Evolutionary conservation across 2,113 vertebrate species (phyloP).

Genomic region (Suricata suricatta): DNA sequence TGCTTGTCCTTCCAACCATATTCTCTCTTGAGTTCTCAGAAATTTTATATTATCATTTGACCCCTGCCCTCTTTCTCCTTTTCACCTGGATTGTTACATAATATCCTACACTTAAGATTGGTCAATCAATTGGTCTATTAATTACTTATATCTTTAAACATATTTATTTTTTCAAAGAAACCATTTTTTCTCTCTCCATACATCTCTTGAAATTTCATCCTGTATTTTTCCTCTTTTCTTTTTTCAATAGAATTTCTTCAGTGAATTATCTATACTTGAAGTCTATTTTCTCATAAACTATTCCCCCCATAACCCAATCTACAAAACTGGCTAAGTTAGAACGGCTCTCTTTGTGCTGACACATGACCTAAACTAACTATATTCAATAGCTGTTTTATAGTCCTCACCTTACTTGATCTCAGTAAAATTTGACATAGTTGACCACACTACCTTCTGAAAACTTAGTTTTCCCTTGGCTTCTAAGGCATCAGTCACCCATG

Average conservation of each 20-base stretch:
- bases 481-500: neutral
- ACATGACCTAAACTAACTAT: neutral
- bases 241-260: neutral
- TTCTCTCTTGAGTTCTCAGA: neutral
- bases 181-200: neutral
- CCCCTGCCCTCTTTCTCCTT: neutral
- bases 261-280: neutral
- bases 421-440: neutral
- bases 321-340: neutral
- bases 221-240: neutral
- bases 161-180: neutral
- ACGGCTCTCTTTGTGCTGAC: neutral
- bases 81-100: neutral
- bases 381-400: slow-evolving; percentile 19
- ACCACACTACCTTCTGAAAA: neutral
- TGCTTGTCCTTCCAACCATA: neutral
- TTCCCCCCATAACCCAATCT: neutral
- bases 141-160: neutral
- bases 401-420: neutral
- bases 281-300: neutral
- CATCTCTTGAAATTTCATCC: neutral
- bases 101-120: neutral
- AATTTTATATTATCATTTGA: neutral
- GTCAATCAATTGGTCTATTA: neutral
- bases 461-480: neutral